Base-by-base conservation (phyloP, 2,797 vertebrate species). In the Thaleichthys pacificus region DNA sequence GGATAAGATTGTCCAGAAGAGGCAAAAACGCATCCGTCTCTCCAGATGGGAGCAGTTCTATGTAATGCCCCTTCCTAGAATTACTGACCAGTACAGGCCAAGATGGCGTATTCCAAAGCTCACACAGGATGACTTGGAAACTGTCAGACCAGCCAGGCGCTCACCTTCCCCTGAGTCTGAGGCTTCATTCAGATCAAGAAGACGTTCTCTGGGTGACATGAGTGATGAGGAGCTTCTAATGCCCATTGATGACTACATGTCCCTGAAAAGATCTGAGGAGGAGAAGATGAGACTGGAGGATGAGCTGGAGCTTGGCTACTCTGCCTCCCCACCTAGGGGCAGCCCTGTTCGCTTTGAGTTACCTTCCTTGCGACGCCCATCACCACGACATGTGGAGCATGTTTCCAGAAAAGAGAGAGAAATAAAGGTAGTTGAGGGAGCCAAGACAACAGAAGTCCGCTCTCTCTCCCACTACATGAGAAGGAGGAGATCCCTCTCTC, bases 41-140 rank as follows among this genome's bases (percentile, higher is more conserved):
- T 99, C 98, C 38, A 96, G 98, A 76, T 99, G 97, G 98, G 98
- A 99, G 69, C 97, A 99, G 82, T 99, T 99, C 89, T 99, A 99
- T 0, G 96, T 99, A 56, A 94, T 97, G 94, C 98, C 98, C 60
- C 93, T 99, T 49, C 98, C 98, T 17, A 96, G 98, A 80, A 95
- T 99, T 80, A 94, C 96, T 7, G 98, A 99, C 87, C 98, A 99
- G 76, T 99, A 99, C 82, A 96, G 95, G 74, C 98, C 98, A 70
- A 96, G 92, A 76, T 99, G 97, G 97, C 95, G 96, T 61, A 97
- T 99, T 90, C 97, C 98, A 77, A 96, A 97, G 87, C 84, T 97
- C 72, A 94, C 95, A 61, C 93, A 96, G 88, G 98, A 99, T 0
- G 98, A 99, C 83, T 91, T 99, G 66, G 98, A 99, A 88, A 98